phyloP scores from a whole-genome alignment of 2,888 invertebrate species.

The Papilio elwesi region DNA sequence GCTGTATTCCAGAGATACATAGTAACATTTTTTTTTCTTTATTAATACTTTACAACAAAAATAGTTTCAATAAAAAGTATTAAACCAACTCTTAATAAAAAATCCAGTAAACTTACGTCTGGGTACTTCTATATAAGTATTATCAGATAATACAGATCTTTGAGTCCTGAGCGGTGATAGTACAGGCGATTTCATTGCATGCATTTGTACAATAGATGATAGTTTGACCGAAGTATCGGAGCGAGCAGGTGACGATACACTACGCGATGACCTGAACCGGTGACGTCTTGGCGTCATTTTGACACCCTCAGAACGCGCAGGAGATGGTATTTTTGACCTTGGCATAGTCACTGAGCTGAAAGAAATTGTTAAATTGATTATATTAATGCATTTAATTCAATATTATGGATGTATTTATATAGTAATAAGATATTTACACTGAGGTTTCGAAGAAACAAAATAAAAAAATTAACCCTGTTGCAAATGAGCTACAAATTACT shows the following conservation, averaged over 20 bases:
- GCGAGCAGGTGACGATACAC: slow-evolving; percentile 63
- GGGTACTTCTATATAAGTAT: slow-evolving; percentile 69
- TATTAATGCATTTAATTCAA: background rate
- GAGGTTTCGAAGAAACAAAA: too few relatives aligned
- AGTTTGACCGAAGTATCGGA: slow-evolving; percentile 59
- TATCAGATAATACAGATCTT: slow-evolving; percentile 65
- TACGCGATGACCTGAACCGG: slow-evolving; percentile 56
- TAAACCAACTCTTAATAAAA: too few relatives aligned
- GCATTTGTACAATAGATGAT: slow-evolving; percentile 54
- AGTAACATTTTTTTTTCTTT: too few relatives aligned
- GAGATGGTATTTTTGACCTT: slow-evolving; percentile 61
- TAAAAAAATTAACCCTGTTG: too few relatives aligned
- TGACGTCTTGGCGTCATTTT: slow-evolving; percentile 55
- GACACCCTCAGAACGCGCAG: slow-evolving; percentile 63
- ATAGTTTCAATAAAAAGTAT: too few relatives aligned
- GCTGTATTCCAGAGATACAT: too few relatives aligned
- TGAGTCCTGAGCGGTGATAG: slow-evolving; percentile 61
- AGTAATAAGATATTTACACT: background rate
- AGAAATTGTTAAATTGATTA: slow-evolving; percentile 24
- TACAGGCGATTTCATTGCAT: slow-evolving; percentile 54
- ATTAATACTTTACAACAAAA: too few relatives aligned
- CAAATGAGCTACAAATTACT: too few relatives aligned
- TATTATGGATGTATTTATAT: background rate
- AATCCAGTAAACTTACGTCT: slow-evolving; percentile 61
- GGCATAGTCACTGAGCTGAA: slow-evolving; percentile 52